Conservation (phyloP, 1,140 invertebrate species). For the Trichogramma pretiosum region DNA sequence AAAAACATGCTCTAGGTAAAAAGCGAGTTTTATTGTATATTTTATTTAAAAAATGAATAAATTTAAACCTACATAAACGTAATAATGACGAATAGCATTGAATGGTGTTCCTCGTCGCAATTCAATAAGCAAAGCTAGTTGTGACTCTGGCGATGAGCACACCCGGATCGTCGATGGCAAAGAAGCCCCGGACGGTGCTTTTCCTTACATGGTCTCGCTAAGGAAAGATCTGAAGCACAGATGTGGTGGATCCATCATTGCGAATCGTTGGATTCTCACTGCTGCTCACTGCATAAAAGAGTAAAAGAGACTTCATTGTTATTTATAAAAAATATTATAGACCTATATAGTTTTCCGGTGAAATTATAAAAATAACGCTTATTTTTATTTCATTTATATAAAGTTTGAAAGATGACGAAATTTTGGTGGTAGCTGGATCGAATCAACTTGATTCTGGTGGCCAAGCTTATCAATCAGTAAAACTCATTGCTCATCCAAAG, state of each 20-base stretch:
- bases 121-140: no score
- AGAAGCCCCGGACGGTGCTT: conserved; percentile 28
- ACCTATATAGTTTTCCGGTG: not conserved
- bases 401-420: conserved; percentile 5
- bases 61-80: no score
- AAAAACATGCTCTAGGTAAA: no score
- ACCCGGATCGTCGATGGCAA: conserved; percentile 29
- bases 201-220: conserved; percentile 46
- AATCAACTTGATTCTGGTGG: conserved; percentile 43
- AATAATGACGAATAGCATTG: no score
- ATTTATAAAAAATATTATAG: not conserved
- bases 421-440: conserved; percentile 43
- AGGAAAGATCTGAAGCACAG: conserved; percentile 35
- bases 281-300: conserved; percentile 47
- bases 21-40: no score
- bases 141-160: no score
- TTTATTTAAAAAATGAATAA: no score
- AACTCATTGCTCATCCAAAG: conserved; percentile 34
- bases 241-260: conserved; percentile 53
- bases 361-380: not conserved
- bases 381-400: not conserved
- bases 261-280: conserved; percentile 44
- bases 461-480: conserved; percentile 35
- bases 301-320: not conserved
- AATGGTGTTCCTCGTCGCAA: no score